A percentile compares a stretch with the other conserved stretches of the same genome.
phyloP scores from a whole-genome alignment of 2,113 vertebrate genomes.

The Cariama cristata region DNA sequence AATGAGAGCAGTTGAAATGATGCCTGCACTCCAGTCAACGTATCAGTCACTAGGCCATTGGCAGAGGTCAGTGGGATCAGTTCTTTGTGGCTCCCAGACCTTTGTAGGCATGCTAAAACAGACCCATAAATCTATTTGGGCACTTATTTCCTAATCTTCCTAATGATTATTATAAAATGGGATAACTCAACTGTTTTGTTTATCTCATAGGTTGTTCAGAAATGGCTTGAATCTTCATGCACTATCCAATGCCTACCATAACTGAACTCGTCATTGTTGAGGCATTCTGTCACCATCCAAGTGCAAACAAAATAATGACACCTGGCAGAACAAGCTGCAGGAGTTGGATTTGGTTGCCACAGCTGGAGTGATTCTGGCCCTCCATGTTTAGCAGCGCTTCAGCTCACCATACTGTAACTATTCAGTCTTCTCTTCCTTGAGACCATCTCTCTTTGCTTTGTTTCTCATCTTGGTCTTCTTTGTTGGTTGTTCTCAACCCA shows the following conservation, averaged over 20 bases:
- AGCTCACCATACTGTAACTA: background rate
- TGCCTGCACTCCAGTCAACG: background rate
- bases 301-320: background rate
- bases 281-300: background rate
- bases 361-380: background rate
- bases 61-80: background rate
- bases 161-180: background rate
- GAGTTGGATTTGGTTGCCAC: background rate
- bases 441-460: background rate
- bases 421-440: background rate
- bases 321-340: background rate
- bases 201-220: background rate
- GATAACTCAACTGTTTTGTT: background rate
- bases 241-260: background rate
- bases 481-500: background rate
- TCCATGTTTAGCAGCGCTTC: background rate
- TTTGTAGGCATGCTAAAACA: background rate
- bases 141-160: background rate
- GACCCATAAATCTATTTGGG: background rate
- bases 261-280: background rate
- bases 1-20: background rate
- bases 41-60: background rate
- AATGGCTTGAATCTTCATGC: background rate
- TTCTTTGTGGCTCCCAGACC: background rate
- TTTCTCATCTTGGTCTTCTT: background rate